Conservation (phyloP, 2,888 invertebrate genomes). For the Ectobius pallidus region DNA sequence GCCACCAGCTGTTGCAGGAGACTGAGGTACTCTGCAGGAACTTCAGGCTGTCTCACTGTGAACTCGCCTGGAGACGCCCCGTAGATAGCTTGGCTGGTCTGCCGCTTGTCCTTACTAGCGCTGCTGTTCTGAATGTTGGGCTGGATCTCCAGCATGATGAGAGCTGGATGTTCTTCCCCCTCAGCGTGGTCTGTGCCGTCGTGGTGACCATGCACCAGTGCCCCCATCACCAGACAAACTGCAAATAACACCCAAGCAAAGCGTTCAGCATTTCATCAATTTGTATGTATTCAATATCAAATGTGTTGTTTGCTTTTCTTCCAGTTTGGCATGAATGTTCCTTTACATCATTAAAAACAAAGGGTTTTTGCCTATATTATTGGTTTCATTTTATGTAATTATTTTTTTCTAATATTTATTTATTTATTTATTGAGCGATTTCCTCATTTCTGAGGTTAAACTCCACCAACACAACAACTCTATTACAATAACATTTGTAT, state of each 20-base stretch:
- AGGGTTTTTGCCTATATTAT: no score
- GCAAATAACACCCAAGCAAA: background rate
- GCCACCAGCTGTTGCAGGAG: conserved; percentile 34
- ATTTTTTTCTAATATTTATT: no score
- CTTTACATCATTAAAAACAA: no score
- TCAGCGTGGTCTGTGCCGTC: conserved; percentile 2
- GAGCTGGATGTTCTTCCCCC: background rate
- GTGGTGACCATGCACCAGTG: background rate
- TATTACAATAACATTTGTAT: no score
- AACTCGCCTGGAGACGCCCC: conserved; percentile 38
- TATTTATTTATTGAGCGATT: no score
- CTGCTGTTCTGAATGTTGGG: background rate
- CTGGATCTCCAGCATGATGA: conserved; percentile 29
- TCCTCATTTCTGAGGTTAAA: no score
- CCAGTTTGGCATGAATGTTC: no score
- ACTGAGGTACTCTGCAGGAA: conserved; percentile 34
- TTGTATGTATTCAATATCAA: no score
- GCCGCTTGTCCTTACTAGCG: conserved; percentile 13
- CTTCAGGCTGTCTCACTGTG: conserved; percentile 31
- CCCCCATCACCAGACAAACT: background rate
- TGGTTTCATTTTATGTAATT: no score
- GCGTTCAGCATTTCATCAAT: no score
- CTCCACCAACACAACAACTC: no score
- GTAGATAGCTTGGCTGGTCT: conserved; percentile 24
- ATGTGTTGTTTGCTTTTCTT: no score